Percentiles rank a stretch among this genome's conserved stretches.
Evolutionary conservation across 2,888 invertebrate genomes (phyloP).

Genomic region (Rapana venosa): DNA sequence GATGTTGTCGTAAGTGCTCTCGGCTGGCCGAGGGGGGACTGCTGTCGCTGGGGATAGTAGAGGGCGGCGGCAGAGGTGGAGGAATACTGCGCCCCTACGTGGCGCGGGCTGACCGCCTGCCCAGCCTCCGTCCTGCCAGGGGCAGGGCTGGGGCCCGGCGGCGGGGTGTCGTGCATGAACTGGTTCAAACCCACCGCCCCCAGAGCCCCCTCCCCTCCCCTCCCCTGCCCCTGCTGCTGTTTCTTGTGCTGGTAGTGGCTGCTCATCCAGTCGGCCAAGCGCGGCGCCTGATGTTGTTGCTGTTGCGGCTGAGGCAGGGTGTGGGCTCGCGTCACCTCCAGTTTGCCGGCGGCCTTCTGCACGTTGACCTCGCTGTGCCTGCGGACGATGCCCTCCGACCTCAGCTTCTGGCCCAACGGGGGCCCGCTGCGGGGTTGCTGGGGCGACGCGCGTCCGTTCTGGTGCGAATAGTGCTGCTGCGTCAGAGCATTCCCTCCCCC

Average conservation of each 20-base stretch:
- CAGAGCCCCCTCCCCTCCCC: background rate
- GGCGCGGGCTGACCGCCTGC: background rate
- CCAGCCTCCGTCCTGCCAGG: background rate
- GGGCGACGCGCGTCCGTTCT: background rate
- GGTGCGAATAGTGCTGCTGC: background rate
- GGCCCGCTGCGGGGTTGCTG: background rate
- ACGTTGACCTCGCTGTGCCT: conserved; percentile 22
- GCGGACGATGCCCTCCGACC: background rate
- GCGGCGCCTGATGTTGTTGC: no score
- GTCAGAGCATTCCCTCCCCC: no score
- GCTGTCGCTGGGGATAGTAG: conserved; percentile 5
- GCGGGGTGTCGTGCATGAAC: background rate
- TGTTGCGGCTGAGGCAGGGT: conserved; percentile 12
- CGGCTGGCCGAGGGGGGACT: conserved; percentile 12
- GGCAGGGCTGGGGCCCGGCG: no score
- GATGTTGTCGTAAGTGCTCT: conserved; percentile 23
- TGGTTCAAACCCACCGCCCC: conserved; percentile 10
- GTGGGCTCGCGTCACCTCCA: conserved; percentile 12
- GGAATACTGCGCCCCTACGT: background rate
- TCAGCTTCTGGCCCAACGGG: background rate
- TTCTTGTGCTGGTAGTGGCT: conserved; percentile 23
- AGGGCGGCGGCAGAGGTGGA: background rate
- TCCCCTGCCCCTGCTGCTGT: background rate
- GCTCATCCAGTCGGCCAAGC: conserved; percentile 14
- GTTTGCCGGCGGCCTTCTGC: background rate